Evolutionary conservation across 1,140 invertebrate species (phyloP), one percentile per base, ranked within the genome.

Genomic region (Drosophila pseudoananassae): DNA sequence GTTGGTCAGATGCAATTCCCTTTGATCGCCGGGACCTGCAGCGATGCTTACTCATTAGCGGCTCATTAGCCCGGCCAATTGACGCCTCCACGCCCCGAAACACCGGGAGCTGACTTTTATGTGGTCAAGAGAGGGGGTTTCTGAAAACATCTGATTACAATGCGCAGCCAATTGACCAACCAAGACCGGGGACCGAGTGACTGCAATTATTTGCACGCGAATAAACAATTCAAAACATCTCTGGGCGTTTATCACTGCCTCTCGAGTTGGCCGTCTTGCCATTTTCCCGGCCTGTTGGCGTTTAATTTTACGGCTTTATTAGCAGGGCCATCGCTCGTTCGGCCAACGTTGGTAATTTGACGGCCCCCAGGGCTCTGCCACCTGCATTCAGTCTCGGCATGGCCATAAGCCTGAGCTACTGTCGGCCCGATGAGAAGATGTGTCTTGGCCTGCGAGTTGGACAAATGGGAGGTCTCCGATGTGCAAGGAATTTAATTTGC

Each of bases 231-330:
- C 59, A 69, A 83, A 72, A 71, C 55, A 78, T 82, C 83, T 83
- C 55, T 71, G 76, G 80, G 82, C 69, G 78, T 87, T 85, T 85
- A 85, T 85, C 82, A 85, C 82, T 88, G 82, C 46, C 49, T 38
- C 56, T 58, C 31, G 70, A 52, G 9, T 60, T 33, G 54, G 27
- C 15, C 17, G 43, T n/a, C 36, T 66, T 20, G 57, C 64, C 47
- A 68, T 46, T 69, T 66, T 47, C 40, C 52, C 23, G 51, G 53
- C 50, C 83, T 64, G 73, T 75, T 72, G 78, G 70, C 78, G 76
- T 87, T 87, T 88, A 87, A 88, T 88, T 87, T 87, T 87, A 87
- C 83, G 83, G 83, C 83, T 87, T 87, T 88, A 87, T 87, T 87
- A 87, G 63, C 65, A 65, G 63, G 55, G 78, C 43, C 76, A 72